phyloP scores from a whole-genome alignment of 2,113 vertebrate genomes.

The Esox niger region DNA sequence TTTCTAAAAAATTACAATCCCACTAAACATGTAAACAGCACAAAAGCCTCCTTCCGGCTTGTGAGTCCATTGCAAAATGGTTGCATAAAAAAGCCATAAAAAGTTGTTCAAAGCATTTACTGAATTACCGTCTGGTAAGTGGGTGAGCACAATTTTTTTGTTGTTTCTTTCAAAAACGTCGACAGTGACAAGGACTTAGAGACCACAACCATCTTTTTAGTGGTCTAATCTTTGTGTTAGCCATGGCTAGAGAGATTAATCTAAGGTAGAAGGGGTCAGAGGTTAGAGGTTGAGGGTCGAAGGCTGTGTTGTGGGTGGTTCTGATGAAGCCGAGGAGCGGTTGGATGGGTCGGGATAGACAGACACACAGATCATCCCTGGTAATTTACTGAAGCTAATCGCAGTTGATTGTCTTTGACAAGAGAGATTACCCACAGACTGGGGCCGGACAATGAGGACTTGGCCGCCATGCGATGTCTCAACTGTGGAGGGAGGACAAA shows the following conservation, averaged over 20 bases:
- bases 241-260: constrained; percentile 23
- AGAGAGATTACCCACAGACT: constrained; percentile 66
- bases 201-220: constrained; percentile 17
- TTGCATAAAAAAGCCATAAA: too few species aligned
- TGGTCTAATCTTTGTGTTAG: constrained; percentile 37
- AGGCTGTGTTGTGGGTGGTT: constrained; percentile 6
- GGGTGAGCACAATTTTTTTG: not conserved
- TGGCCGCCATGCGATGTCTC: constrained; percentile 58
- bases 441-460: constrained; percentile 65
- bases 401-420: constrained; percentile 65
- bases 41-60: too few species aligned
- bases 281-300: constrained; percentile 46
- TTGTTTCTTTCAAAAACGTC: constrained; percentile 3
- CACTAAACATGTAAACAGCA: too few species aligned
- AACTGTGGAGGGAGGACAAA: constrained; percentile 57
- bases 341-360: constrained; percentile 40
- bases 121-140: not conserved
- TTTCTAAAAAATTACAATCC: too few species aligned
- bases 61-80: too few species aligned
- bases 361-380: constrained; percentile 66
- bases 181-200: constrained; percentile 4
- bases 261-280: constrained; percentile 57
- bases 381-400: constrained; percentile 71
- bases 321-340: constrained; percentile 57
- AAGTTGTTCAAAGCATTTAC: too few species aligned